phyloP scores from a whole-genome alignment of 1,140 invertebrate genomes.

The Drosophila insularis region DNA sequence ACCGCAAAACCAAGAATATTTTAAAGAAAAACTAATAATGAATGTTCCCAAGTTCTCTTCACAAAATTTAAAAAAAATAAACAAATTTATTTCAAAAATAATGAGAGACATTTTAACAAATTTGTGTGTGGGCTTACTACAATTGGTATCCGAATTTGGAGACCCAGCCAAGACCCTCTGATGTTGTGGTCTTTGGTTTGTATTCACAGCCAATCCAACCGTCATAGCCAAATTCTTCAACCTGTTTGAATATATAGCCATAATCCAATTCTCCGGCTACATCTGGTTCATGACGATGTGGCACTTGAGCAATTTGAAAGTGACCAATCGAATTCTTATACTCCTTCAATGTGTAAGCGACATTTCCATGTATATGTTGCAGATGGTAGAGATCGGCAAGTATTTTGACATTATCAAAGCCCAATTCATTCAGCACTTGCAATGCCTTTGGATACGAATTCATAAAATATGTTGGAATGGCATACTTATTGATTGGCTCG shows the following conservation, averaged over 20 bases:
- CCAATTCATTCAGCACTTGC: constrained; percentile 88
- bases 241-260: constrained; percentile 88
- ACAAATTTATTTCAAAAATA: background rate
- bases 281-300: constrained; percentile 92
- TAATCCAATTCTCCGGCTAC: constrained; percentile 93
- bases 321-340: constrained; percentile 89
- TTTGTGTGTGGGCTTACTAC: background rate
- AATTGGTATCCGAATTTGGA: constrained; percentile 30
- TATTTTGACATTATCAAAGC: constrained; percentile 90
- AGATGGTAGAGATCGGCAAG: constrained; percentile 94
- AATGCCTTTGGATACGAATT: constrained; percentile 90
- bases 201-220: constrained; percentile 96
- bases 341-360: constrained; percentile 89
- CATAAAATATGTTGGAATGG: constrained; percentile 93
- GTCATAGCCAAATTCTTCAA: constrained; percentile 88
- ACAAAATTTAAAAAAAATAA: too few species aligned
- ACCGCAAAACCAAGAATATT: background rate
- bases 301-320: constrained; percentile 93
- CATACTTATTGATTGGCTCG: constrained; percentile 94
- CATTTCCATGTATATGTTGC: constrained; percentile 92
- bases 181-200: constrained; percentile 86
- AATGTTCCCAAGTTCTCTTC: too few species aligned
- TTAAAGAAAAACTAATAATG: too few species aligned
- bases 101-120: background rate
- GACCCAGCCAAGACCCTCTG: constrained; percentile 89